phyloP scores from a whole-genome alignment of 2,888 invertebrate species.

The Drosophila fungiperda region DNA sequence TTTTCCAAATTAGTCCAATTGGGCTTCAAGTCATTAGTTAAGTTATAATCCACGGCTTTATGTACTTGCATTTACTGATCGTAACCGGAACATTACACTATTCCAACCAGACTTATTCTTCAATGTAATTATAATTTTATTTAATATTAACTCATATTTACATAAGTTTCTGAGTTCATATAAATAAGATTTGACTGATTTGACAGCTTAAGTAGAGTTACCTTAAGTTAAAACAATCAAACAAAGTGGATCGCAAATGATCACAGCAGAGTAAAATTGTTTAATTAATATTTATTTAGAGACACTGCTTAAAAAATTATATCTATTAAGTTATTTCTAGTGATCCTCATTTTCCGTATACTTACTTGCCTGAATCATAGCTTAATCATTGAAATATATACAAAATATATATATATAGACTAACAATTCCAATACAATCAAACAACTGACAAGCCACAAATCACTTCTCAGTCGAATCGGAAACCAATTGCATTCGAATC shows the following conservation, averaged over 20 bases:
- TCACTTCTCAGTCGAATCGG: conserved; percentile 22
- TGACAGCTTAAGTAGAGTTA: too few relatives aligned
- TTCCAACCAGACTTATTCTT: neutral
- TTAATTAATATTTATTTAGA: neutral
- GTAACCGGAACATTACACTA: neutral
- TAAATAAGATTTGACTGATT: neutral
- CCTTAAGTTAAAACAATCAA: neutral
- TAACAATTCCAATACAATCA: neutral
- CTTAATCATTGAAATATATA: neutral
- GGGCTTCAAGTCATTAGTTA: neutral
- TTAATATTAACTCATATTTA: neutral
- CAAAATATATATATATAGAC: neutral
- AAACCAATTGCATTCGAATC: conserved; percentile 49
- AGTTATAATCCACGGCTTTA: neutral
- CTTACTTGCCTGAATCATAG: neutral
- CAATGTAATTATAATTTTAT: neutral
- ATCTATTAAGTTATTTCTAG: neutral
- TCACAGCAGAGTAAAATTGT: neutral
- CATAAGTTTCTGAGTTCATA: neutral
- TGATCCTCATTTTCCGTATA: neutral
- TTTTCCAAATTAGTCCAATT: neutral
- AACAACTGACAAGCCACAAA: neutral
- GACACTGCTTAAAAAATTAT: neutral
- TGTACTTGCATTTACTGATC: neutral
- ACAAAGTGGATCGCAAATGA: neutral